These are phyloP conservation scores for Tribolium madens DNA, from an alignment of 1,140 invertebrate species.

Conservation along the genomic window DNA sequence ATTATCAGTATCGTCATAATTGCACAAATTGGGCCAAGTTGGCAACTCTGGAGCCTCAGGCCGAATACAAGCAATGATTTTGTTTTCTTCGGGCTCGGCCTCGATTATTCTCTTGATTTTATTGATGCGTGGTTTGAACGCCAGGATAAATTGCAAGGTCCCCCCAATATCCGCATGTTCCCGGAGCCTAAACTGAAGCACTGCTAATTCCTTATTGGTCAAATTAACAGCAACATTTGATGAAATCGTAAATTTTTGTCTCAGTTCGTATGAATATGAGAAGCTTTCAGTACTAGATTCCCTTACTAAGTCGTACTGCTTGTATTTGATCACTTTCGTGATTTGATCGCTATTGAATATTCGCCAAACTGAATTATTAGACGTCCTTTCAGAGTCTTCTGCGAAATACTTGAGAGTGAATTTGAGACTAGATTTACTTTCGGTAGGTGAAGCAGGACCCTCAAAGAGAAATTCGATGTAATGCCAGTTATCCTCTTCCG, in stretches of 20 bases:
- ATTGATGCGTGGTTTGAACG: conserved; percentile 70
- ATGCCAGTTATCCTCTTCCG: conserved; percentile 69
- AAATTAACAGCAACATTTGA: conserved; percentile 72
- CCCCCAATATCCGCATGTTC: conserved; percentile 79
- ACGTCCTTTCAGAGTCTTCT: conserved; percentile 28
- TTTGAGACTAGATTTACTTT: conserved; percentile 36
- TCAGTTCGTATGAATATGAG: conserved; percentile 77
- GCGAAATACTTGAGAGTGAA: conserved; percentile 35
- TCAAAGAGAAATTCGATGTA: conserved; percentile 66
- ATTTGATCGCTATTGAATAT: conserved; percentile 48
- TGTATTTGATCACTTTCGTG: conserved; percentile 52
- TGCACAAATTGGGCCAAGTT: conserved; percentile 70
- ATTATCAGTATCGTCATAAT: conserved; percentile 67
- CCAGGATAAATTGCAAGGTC: conserved; percentile 74
- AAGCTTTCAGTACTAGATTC: conserved; percentile 78
- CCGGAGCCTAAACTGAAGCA: conserved; percentile 74
- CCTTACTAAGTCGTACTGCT: conserved; percentile 69
- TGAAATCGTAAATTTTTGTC: conserved; percentile 69
- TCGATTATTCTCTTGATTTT: conserved; percentile 67
- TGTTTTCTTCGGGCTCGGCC: conserved; percentile 65
- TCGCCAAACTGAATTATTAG: conserved; percentile 39
- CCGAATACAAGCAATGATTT: conserved; percentile 73
- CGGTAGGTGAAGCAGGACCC: neutral
- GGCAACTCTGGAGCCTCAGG: conserved; percentile 69
- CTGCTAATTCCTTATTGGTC: conserved; percentile 70